Percentiles rank a stretch among this genome's conserved stretches.
These are phyloP conservation scores for Cisticola juncidis DNA, from an alignment of 2,113 vertebrate species.

Conservation along the genomic window DNA sequence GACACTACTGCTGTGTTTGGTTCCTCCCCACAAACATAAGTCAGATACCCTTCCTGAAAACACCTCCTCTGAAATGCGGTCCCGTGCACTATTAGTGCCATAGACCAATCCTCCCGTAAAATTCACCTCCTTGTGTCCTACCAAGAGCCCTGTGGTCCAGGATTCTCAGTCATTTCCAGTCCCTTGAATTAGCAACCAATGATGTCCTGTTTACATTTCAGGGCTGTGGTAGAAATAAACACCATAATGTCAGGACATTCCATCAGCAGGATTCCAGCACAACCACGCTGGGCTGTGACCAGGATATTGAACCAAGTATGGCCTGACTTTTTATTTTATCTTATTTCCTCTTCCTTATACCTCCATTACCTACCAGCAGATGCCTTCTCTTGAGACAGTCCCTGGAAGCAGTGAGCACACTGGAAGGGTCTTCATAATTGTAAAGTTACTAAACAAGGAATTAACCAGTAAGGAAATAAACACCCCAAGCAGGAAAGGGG, in stretches of 20 bases:
- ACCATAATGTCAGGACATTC: constrained; percentile 36
- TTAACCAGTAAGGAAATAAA: not conserved
- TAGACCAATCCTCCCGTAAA: not conserved
- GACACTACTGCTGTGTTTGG: not conserved
- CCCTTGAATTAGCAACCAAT: constrained; percentile 10
- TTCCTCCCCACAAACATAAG: not conserved
- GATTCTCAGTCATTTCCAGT: constrained; percentile 15
- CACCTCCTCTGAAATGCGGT: not conserved
- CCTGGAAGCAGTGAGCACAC: not conserved
- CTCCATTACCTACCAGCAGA: not conserved
- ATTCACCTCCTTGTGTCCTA: not conserved
- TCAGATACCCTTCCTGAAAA: not conserved
- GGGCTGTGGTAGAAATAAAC: constrained; percentile 48
- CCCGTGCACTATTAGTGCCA: not conserved
- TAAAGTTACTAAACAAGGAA: not conserved
- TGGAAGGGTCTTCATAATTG: not conserved
- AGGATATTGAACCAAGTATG: constrained; percentile 20
- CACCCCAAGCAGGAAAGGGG: not conserved
- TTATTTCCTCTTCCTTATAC: not conserved
- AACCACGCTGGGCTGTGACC: not conserved
- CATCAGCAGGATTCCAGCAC: constrained; percentile 13
- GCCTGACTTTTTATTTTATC: not conserved
- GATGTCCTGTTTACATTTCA: constrained; percentile 42
- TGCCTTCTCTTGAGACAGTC: not conserved
- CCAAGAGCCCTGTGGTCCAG: not conserved